These are phyloP conservation scores for Eupithecia exiguata DNA, from an alignment of 2,888 invertebrate species.

Conservation along the genomic window DNA sequence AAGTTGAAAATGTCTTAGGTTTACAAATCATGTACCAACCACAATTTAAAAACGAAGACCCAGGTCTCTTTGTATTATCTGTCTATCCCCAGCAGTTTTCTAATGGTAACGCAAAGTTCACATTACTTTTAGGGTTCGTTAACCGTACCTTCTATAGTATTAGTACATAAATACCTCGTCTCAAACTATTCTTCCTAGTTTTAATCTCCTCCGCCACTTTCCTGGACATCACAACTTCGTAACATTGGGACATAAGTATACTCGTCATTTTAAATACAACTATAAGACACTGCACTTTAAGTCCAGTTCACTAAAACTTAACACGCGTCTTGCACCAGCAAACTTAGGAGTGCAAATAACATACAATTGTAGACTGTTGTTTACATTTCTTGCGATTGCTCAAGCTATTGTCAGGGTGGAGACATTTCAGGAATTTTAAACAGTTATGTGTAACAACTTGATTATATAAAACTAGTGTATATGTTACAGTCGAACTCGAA, in stretches of 20 bases:
- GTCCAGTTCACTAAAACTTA: neutral
- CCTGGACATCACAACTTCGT: slow-evolving; percentile 48
- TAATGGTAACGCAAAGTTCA: neutral
- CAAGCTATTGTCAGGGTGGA: slow-evolving; percentile 44
- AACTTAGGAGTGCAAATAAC: slow-evolving; percentile 19
- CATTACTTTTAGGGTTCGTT: neutral
- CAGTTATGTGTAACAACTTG: slow-evolving; percentile 38
- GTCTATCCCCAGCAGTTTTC: too few relatives aligned
- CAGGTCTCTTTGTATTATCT: too few relatives aligned
- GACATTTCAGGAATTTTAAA: slow-evolving; percentile 49
- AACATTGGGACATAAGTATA: slow-evolving; percentile 45
- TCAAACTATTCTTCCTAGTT: slow-evolving; percentile 58
- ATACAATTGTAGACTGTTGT: slow-evolving; percentile 40
- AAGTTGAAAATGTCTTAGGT: too few relatives aligned
- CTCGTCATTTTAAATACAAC: slow-evolving; percentile 48
- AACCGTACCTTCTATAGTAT: neutral
- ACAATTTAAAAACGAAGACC: too few relatives aligned
- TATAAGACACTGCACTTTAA: neutral
- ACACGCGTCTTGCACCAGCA: slow-evolving; percentile 12
- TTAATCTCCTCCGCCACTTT: slow-evolving; percentile 63
- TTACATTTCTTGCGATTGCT: slow-evolving; percentile 41
- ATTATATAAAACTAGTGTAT: neutral
- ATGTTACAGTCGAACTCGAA: neutral
- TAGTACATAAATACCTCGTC: slow-evolving; percentile 57
- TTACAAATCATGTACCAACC: too few relatives aligned